These are phyloP conservation scores for Stegodyphus dumicola DNA, from an alignment of 1,140 invertebrate species.

Conservation along the genomic window DNA sequence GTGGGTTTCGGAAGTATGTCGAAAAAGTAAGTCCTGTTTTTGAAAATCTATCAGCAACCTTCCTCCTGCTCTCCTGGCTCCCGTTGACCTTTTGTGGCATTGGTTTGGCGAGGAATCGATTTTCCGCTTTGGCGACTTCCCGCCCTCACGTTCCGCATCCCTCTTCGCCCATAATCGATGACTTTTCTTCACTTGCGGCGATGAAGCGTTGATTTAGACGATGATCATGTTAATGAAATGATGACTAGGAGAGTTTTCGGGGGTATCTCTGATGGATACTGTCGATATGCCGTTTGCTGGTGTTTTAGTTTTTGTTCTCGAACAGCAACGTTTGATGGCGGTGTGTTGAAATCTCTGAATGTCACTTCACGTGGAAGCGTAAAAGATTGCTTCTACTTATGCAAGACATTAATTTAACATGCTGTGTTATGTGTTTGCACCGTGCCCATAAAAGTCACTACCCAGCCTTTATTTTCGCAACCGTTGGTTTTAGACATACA, in stretches of 20 bases:
- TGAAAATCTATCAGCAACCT: conserved; percentile 22
- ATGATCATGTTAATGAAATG: conserved; percentile 9
- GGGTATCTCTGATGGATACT: too few species aligned
- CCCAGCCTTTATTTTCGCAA: too few species aligned
- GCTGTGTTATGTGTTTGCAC: too few species aligned
- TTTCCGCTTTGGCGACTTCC: conserved; percentile 33
- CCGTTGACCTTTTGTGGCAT: conserved; percentile 42
- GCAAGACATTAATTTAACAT: too few species aligned
- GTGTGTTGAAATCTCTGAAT: too few species aligned
- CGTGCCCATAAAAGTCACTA: too few species aligned
- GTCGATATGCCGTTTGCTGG: too few species aligned
- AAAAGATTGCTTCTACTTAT: too few species aligned
- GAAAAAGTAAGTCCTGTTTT: conserved; percentile 1
- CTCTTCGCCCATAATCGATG: not conserved
- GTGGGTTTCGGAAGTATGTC: not conserved
- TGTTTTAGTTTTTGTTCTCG: too few species aligned
- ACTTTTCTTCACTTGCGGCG: not conserved
- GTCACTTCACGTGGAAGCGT: too few species aligned
- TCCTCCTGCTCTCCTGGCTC: not conserved
- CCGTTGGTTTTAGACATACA: too few species aligned
- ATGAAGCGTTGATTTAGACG: not conserved
- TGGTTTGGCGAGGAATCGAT: conserved; percentile 37
- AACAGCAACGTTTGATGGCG: too few species aligned
- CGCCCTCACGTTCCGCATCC: not conserved
- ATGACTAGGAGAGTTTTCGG: not conserved